A percentile compares a stretch with the other conserved stretches of the same genome.
These are phyloP conservation scores for Eurystomus glaucurus DNA, from an alignment of 2,797 vertebrate species.

Conservation along the genomic window DNA sequence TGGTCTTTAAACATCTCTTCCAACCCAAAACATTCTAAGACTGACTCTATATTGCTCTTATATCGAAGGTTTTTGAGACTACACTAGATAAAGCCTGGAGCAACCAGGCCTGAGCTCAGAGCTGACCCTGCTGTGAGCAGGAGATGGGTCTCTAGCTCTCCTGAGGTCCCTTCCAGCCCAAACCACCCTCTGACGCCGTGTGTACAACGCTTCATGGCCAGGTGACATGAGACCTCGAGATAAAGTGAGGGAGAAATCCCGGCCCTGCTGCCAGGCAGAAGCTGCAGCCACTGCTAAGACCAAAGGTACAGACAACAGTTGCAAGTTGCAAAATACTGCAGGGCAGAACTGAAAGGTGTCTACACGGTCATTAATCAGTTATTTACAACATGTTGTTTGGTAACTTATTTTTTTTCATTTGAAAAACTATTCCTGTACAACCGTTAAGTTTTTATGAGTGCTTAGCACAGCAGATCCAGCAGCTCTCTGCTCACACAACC, in stretches of 20 bases:
- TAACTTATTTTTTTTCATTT: neutral
- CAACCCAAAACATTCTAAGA: neutral
- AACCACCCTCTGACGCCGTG: neutral
- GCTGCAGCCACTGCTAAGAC: neutral
- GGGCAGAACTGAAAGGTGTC: neutral
- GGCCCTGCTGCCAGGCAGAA: neutral
- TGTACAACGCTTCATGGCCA: accelerated
- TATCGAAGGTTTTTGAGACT: neutral
- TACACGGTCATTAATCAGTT: accelerated
- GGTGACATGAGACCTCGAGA: neutral
- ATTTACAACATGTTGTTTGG: neutral
- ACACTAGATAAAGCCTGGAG: neutral
- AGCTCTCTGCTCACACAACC: neutral
- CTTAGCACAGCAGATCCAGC: neutral
- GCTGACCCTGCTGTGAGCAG: neutral
- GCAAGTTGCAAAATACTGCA: accelerated
- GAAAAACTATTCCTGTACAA: neutral
- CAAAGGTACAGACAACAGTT: neutral
- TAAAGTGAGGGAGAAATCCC: neutral
- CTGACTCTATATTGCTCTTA: neutral
- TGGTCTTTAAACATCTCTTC: neutral
- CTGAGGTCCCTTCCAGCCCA: neutral
- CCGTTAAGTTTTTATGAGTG: neutral
- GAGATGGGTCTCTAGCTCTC: neutral
- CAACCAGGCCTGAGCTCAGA: neutral